These are phyloP conservation scores for Chironomus tentans DNA, from an alignment of 2,888 invertebrate species.

Conservation along the genomic window DNA sequence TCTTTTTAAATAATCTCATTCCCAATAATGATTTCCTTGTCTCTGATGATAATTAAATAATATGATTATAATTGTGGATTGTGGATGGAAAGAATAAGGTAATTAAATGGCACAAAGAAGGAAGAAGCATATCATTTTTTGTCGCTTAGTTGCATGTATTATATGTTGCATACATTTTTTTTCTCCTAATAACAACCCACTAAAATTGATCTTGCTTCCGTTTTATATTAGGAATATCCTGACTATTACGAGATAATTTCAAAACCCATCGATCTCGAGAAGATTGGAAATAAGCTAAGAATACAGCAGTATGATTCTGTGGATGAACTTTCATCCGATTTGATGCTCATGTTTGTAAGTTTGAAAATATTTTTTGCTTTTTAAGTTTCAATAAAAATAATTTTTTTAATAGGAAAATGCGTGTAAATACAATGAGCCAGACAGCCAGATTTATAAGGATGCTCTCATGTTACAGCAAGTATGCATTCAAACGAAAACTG, in stretches of 20 bases:
- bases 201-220: conserved; percentile 16
- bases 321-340: conserved; percentile 81
- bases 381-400: too few relatives aligned
- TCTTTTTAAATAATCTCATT: neutral
- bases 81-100: conserved; percentile 22
- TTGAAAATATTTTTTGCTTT: too few relatives aligned
- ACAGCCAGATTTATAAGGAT: conserved; percentile 95
- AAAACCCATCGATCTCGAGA: conserved; percentile 92
- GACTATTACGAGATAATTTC: conserved; percentile 97
- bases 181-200: conserved; percentile 2
- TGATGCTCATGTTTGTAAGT: conserved; percentile 74
- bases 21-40: neutral
- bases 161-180: neutral
- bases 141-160: conserved; percentile 8
- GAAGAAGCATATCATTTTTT: neutral
- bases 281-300: conserved; percentile 79
- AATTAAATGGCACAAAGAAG: neutral
- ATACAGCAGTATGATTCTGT: conserved; percentile 65
- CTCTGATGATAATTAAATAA: neutral
- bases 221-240: conserved; percentile 78
- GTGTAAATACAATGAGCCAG: conserved; percentile 95
- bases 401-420: conserved; percentile 56
- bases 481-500: conserved; percentile 83
- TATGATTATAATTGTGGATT: conserved; percentile 7
- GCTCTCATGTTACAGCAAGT: conserved; percentile 86